phyloP scores from a whole-genome alignment of 1,140 invertebrate genomes.

The Drosophila ercepeae region DNA sequence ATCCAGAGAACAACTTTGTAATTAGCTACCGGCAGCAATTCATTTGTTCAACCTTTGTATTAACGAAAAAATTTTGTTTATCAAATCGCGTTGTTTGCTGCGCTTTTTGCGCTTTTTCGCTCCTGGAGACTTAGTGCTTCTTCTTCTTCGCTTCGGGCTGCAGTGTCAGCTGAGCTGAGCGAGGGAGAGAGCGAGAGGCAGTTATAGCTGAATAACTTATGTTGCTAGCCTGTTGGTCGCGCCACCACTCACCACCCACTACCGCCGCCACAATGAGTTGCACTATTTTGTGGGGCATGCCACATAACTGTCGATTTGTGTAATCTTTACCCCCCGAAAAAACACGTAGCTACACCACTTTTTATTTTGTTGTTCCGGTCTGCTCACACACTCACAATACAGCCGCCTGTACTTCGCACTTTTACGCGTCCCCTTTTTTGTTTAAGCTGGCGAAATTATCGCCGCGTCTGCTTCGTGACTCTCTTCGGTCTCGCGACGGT shows the following conservation, averaged over 20 bases:
- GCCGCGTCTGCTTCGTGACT: constrained; percentile 27
- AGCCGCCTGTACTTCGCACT: constrained; percentile 46
- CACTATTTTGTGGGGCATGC: constrained; percentile 53
- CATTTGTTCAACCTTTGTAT: constrained; percentile 63
- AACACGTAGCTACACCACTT: background rate
- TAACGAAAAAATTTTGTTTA: constrained; percentile 59
- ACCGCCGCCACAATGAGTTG: constrained; percentile 68
- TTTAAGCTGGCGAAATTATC: constrained; percentile 24
- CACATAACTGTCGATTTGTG: constrained; percentile 21
- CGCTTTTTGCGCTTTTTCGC: constrained; percentile 29
- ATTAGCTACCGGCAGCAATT: constrained; percentile 20
- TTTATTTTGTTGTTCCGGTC: constrained; percentile 44
- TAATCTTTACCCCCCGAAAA: background rate
- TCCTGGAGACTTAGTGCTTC: constrained; percentile 5
- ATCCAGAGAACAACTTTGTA: constrained; percentile 27
- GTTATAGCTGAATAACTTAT: constrained; percentile 64
- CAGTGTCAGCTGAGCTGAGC: constrained; percentile 69
- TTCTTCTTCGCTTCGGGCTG: constrained; percentile 54
- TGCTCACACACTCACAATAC: constrained; percentile 11
- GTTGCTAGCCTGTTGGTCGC: constrained; percentile 73
- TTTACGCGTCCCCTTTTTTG: constrained; percentile 50
- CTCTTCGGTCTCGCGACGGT: constrained; percentile 6
- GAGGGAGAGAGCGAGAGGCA: constrained; percentile 12
- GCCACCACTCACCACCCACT: constrained; percentile 40
- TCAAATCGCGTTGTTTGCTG: constrained; percentile 26